phyloP scores from a whole-genome alignment of 2,113 vertebrate species.

The Meles meles region DNA sequence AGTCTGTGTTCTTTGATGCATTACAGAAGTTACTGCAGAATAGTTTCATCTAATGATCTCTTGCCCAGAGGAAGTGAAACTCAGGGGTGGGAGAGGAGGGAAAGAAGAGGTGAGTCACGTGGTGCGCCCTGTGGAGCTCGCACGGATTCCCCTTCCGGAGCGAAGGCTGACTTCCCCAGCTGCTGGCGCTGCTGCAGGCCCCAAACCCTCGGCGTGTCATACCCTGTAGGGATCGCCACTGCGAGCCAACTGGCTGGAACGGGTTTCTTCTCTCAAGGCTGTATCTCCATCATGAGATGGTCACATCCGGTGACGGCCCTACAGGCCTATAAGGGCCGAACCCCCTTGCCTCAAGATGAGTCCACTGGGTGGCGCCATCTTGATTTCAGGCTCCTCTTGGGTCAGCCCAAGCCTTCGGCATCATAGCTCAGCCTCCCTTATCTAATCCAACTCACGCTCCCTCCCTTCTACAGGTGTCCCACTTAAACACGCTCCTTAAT shows the following conservation, averaged over 20 bases:
- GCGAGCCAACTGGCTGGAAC: background rate
- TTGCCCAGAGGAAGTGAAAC: background rate
- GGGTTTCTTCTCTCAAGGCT: background rate
- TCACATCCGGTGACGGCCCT: background rate
- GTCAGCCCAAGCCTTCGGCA: no score
- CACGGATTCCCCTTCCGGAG: background rate
- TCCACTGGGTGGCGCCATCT: background rate
- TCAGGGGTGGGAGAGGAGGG: no score
- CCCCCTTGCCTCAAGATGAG: no score
- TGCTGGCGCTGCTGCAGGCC: background rate
- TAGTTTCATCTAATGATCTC: background rate
- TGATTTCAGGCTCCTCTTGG: background rate
- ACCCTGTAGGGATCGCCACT: accelerated
- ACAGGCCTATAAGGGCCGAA: background rate
- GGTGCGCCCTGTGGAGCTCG: background rate
- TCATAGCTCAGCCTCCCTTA: background rate
- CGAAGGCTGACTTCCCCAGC: background rate
- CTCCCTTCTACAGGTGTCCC: background rate
- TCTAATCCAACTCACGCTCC: background rate
- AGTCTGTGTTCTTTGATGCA: background rate
- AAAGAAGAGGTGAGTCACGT: background rate
- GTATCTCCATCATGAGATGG: accelerated
- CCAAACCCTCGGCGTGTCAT: background rate
- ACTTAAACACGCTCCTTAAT: background rate
- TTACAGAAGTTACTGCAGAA: background rate